Base-by-base conservation (phyloP, 1,140 invertebrate species). In the Drosophila insularis region DNA sequence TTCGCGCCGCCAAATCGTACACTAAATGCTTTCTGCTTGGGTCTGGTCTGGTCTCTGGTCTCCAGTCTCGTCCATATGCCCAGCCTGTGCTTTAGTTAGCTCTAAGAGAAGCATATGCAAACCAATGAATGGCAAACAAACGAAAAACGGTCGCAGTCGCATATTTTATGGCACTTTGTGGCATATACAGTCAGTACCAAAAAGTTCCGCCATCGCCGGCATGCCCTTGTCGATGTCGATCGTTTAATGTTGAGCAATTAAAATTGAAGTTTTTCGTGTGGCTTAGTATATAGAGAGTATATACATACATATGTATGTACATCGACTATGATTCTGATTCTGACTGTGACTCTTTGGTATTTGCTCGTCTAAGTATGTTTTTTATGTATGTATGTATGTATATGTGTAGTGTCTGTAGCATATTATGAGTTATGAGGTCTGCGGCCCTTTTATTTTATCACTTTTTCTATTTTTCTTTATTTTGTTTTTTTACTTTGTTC, bases 201-300 rank as follows among this genome's bases (percentile, higher is more conserved):
- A 64, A 46, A 62, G 54, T 64, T 65, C 54, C 58, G 37, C 60
- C 37, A 39, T 53, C 60, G 39, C 63, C 32, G 32, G 8, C 32
- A 27, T 27, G 32, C 7, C 32, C 10, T 10, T 35, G 8, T 11
- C 68, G 74, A 59, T 66, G 77, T 68, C 82, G 82, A 86, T 89
- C 84, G 84, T 89, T 89, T 89, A 89, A 89, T 89, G 85, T 89
- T 78, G 85, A 78, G 84, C 84, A 89, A 89, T 89, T 89, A 89
- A 89, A 89, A 89, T 82, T 89, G 75, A 80, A 82, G 75, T 73
- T 82, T 27, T 65, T 78, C 74, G 59, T 70, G 73, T 74, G 63
- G 71, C 68, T 75, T 50, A 59, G 43, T 63, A 54, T 27, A 53
- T 61, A n/a, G n/a, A n/a, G n/a, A n/a, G n/a, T n/a, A n/a, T n/a